Evolutionary conservation across 2,888 invertebrate species (phyloP).

Genomic region (Crematogaster levior): DNA sequence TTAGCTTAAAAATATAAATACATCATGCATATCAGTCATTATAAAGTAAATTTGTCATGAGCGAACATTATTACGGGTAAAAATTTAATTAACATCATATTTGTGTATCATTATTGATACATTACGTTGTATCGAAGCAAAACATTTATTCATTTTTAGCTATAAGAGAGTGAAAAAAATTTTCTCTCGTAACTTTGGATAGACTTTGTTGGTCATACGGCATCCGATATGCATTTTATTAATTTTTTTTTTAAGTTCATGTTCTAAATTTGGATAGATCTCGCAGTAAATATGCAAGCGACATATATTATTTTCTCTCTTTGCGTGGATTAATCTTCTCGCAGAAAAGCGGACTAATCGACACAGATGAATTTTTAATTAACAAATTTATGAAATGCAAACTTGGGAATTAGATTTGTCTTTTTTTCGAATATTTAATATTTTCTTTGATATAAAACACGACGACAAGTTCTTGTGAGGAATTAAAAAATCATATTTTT

Average conservation of each 20-base stretch:
- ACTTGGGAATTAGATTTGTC: not conserved
- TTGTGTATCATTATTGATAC: too few relatives aligned
- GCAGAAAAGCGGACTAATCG: not conserved
- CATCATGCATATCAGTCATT: not conserved
- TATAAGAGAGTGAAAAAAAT: not conserved
- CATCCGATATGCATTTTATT: conserved; percentile 61
- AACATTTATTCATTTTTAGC: not conserved
- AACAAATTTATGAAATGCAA: not conserved
- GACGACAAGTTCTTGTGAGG: not conserved
- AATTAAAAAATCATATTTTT: not conserved
- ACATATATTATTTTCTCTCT: not conserved
- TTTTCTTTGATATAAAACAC: not conserved
- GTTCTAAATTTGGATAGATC: conserved; percentile 72
- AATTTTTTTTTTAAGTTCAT: conserved; percentile 59
- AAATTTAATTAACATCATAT: not conserved
- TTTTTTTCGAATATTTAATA: not conserved
- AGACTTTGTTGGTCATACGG: conserved; percentile 53
- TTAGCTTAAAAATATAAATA: not conserved
- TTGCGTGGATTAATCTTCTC: not conserved
- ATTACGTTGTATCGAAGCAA: not conserved
- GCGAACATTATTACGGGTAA: not conserved
- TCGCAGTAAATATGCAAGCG: conserved; percentile 40
- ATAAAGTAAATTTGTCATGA: not conserved
- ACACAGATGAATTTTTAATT: not conserved
- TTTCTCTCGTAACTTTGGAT: conserved; percentile 35